Evolutionary conservation across 2,113 vertebrate species (phyloP).

Genomic region (Bubo scandiacus): DNA sequence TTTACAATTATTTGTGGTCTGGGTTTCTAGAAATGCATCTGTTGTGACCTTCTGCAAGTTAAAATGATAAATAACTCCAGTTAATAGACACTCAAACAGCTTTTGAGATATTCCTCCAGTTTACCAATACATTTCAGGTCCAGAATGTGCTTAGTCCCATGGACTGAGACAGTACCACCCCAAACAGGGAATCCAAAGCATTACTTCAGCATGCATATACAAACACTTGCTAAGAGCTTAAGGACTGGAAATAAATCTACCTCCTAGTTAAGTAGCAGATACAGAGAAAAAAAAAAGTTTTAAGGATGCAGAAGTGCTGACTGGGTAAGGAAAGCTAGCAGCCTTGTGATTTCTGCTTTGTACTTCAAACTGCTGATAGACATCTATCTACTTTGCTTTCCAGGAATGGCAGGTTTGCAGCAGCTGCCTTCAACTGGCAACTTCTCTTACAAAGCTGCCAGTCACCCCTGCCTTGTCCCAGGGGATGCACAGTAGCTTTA

Average conservation of each 20-base stretch:
- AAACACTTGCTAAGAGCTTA: background rate
- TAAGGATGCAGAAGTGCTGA: background rate
- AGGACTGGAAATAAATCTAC: background rate
- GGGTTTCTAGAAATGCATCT: background rate
- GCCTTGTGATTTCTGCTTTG: background rate
- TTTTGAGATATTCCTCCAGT: background rate
- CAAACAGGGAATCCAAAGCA: background rate
- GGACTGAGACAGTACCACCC: background rate
- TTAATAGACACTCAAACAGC: background rate
- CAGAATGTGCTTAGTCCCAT: background rate
- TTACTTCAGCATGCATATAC: background rate
- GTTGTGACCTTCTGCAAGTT: background rate
- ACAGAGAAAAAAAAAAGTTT: fast-evolving
- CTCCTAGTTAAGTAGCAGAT: background rate
- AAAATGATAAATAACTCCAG: background rate
- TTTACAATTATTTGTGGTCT: background rate
- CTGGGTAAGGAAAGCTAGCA: background rate
- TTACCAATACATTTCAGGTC: background rate
- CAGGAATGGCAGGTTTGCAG: background rate
- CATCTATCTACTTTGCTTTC: background rate
- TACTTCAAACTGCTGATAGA: background rate
- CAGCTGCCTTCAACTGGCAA: background rate
- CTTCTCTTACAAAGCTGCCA: background rate
- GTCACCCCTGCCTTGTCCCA: background rate
- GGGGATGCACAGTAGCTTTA: background rate